phyloP scores from a whole-genome alignment of 2,888 invertebrate species.

The Plebejus anna region DNA sequence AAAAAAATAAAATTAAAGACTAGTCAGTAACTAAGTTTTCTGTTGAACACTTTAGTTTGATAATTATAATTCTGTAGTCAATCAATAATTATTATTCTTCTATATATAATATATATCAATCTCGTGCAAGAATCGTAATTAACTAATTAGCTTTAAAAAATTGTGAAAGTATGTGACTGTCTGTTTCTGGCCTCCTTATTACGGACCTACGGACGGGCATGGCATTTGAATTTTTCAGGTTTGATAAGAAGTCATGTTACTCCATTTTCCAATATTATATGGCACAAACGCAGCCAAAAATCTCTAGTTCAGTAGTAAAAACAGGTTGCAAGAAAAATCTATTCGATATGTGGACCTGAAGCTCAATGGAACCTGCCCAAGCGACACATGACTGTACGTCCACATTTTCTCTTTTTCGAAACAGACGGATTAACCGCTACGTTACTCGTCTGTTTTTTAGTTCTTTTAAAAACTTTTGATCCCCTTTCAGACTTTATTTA shows the following conservation, averaged over 20 bases:
- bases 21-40: background rate
- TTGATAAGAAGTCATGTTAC: background rate
- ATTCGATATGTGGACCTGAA: background rate
- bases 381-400: background rate
- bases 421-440: conserved; percentile 10
- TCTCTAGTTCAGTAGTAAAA: background rate
- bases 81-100: too few species aligned
- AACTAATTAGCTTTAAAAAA: too few species aligned
- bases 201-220: too few species aligned
- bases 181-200: too few species aligned
- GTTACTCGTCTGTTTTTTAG: background rate
- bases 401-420: conserved; percentile 1
- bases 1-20: background rate
- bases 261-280: background rate
- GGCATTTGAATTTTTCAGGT: too few species aligned
- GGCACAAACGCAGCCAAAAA: background rate
- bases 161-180: too few species aligned
- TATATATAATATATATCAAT: too few species aligned
- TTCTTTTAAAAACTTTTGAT: background rate
- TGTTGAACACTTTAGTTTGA: too few species aligned
- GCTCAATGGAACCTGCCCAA: conserved; percentile 1
- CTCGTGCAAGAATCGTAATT: too few species aligned
- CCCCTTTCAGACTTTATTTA: background rate
- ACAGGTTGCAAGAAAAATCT: background rate
- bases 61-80: too few species aligned